phyloP scores from a whole-genome alignment of 1,140 invertebrate species.

The Mya arenaria region DNA sequence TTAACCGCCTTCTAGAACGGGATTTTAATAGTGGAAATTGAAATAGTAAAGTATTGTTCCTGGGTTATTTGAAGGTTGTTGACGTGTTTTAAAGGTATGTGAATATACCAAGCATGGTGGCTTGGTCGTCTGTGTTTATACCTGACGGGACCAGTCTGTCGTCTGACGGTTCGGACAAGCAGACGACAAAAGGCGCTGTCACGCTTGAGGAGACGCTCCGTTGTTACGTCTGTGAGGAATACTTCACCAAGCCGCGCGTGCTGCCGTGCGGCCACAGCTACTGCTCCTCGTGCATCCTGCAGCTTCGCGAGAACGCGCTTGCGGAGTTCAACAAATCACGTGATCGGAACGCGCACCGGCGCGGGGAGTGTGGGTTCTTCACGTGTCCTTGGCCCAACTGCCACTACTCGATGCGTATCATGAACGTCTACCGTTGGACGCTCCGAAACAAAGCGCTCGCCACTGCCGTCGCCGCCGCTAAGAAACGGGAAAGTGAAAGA shows the following conservation, averaged over 20 bases:
- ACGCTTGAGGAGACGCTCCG: conserved; percentile 11
- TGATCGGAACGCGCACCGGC: conserved; percentile 44
- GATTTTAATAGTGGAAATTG: too few species aligned
- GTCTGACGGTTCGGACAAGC: conserved; percentile 20
- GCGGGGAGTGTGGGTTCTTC: conserved; percentile 48
- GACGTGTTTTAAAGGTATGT: too few species aligned
- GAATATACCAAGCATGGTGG: too few species aligned
- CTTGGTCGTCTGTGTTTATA: conserved; percentile 32
- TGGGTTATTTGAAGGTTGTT: too few species aligned
- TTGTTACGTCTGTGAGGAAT: conserved; percentile 39
- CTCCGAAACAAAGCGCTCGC: conserved; percentile 31
- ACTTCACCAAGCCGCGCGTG: conserved; percentile 22
- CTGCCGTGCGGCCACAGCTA: conserved; percentile 47
- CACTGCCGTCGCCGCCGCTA: background rate
- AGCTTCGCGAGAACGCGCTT: conserved; percentile 12
- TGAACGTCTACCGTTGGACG: conserved; percentile 50
- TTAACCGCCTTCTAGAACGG: too few species aligned
- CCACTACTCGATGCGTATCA: conserved; percentile 48
- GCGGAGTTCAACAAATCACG: conserved; percentile 41
- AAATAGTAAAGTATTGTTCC: too few species aligned
- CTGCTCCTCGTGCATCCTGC: conserved; percentile 22
- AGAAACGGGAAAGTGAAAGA: conserved; percentile 25
- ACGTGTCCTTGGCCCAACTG: conserved; percentile 44
- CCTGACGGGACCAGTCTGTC: conserved; percentile 30
- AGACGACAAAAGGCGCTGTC: conserved; percentile 5